Evolutionary conservation across 1,140 invertebrate species (phyloP).

Genomic region (Apis mellifera): DNA sequence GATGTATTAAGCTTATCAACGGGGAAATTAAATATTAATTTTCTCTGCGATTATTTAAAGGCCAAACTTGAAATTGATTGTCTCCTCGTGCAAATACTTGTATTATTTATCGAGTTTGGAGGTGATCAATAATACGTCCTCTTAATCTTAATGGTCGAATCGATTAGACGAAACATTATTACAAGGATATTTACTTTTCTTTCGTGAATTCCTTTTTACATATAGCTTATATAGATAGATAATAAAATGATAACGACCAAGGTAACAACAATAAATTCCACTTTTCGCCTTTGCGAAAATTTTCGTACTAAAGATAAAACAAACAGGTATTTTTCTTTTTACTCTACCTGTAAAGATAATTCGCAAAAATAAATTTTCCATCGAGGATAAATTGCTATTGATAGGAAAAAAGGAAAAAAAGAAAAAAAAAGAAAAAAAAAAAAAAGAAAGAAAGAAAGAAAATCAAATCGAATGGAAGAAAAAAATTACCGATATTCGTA

Average conservation of each 20-base stretch:
- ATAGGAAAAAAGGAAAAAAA: too few relatives aligned
- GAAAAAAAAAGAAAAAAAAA: too few relatives aligned
- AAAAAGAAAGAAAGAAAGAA: too few relatives aligned
- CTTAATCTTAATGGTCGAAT: constrained; percentile 34
- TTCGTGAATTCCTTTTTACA: constrained; percentile 19
- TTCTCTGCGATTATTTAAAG: neutral
- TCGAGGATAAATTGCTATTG: too few relatives aligned
- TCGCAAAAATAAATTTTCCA: too few relatives aligned
- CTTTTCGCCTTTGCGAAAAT: neutral
- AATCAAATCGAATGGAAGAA: neutral
- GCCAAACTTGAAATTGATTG: neutral
- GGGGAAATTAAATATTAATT: neutral
- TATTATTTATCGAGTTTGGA: neutral
- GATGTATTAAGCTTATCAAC: neutral
- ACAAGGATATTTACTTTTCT: constrained; percentile 20
- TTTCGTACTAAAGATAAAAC: neutral
- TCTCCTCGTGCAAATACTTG: neutral
- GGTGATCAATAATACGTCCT: neutral
- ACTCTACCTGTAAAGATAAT: too few relatives aligned
- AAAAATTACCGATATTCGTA: neutral
- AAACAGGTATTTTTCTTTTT: neutral
- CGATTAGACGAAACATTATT: constrained; percentile 22
- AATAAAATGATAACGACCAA: constrained; percentile 35
- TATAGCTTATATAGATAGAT: neutral
- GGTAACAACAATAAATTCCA: constrained; percentile 20